Percentiles rank a stretch among this genome's conserved stretches.
Evolutionary conservation across 2,113 vertebrate genomes (phyloP).

Genomic region (Gymnogyps californianus): DNA sequence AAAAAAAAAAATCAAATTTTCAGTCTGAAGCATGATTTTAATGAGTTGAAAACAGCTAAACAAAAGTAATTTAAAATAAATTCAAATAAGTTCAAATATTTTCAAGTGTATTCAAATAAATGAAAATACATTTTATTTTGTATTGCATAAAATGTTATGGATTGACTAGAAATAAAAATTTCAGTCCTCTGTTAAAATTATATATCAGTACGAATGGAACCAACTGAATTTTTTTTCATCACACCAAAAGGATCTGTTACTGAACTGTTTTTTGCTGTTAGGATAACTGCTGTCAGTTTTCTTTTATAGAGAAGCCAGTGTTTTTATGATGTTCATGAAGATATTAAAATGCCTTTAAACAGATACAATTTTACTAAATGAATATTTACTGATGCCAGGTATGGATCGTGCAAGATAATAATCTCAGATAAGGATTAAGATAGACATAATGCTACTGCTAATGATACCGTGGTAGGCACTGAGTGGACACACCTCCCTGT

Average conservation of each 20-base stretch:
- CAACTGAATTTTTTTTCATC: neutral
- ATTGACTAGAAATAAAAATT: neutral
- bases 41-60: neutral
- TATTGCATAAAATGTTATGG: neutral
- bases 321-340: neutral
- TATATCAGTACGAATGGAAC: neutral
- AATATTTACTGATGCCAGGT: neutral
- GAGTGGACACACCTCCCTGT: neutral
- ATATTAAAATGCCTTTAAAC: neutral
- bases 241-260: neutral
- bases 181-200: neutral
- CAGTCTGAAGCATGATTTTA: neutral
- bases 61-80: neutral
- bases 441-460: neutral
- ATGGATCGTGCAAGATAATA: neutral
- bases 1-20: neutral
- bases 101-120: neutral
- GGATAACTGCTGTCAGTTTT: neutral
- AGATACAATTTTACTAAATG: neutral
- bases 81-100: neutral
- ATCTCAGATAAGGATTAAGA: neutral
- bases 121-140: neutral
- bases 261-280: neutral
- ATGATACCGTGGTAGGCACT: neutral
- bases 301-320: neutral